Evolutionary conservation across 2,113 vertebrate genomes (phyloP), one percentile per base, ranked within the genome.

Genomic region (Otus sunia): DNA sequence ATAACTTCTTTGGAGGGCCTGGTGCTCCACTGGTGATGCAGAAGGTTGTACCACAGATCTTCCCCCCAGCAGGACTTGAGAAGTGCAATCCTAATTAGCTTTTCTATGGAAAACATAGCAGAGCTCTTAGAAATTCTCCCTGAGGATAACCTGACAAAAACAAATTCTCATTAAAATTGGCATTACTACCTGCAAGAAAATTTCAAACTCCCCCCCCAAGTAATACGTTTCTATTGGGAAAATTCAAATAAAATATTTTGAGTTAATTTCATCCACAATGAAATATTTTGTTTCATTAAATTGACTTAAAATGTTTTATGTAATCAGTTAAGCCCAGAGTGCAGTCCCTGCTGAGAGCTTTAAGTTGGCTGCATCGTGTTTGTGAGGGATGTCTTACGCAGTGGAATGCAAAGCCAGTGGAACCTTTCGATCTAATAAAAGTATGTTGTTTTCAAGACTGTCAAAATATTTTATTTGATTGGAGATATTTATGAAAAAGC

Each of bases 251-350:
- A 96, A 95, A 82, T 84, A 86, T 89, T 94, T 81, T 63, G 68
- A 90, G 76, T 78, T 92, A 75, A 92, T 89, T 95, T 89, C 49
- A 87, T 92, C 66, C 12, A 63, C 69, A 82, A 41, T 79, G 80
- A 86, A 94, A 89, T 92, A 89, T 64, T 94, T 89, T 78, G 59
- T 84, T 95, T 88, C 60, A 85, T 73, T 85, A 92, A 82, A 89
- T 50, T 41, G 76, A 91, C 66, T 75, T 75, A 45, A 84, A 80
- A 75, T 87, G 80, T 37, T 94, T 92, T 79, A 89, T 53, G n/a
- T 72, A 91, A 95, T 67, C 84, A 66, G 89, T 91, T 66, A 88
- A 91, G 77, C 67, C 74, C 84, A 34, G 62, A 90, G 66, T 23
- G 32, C 50, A 37, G 83, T 81, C 79, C 76, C 92, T 80, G 82